Evolutionary conservation across 2,113 vertebrate species (phyloP).

Genomic region (Pontoporia blainvillei): DNA sequence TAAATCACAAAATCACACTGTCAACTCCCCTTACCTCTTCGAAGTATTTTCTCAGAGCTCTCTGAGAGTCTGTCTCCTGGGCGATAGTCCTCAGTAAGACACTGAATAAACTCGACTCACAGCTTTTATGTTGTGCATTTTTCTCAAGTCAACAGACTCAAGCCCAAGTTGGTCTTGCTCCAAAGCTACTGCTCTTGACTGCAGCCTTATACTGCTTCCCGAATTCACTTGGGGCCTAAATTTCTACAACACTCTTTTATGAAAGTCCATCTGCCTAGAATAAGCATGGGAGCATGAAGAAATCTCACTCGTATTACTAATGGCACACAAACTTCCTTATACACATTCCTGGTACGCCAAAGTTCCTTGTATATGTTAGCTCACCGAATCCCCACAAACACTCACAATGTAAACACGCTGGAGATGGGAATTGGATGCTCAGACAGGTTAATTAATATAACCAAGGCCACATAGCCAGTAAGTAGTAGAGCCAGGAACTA

Average conservation of each 20-base stretch:
- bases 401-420: neutral
- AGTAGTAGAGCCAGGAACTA: neutral
- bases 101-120: neutral
- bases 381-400: neutral
- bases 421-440: neutral
- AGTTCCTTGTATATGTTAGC: neutral
- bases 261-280: neutral
- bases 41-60: neutral
- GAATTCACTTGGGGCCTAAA: neutral
- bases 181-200: neutral
- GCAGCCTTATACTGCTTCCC: neutral
- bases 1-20: neutral
- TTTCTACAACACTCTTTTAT: neutral
- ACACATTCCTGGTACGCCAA: fast-evolving
- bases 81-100: fast-evolving
- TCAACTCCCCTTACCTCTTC: too few relatives aligned
- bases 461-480: neutral
- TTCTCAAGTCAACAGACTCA: neutral
- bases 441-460: neutral
- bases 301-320: neutral
- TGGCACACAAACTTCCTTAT: neutral
- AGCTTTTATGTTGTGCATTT: neutral
- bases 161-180: neutral
- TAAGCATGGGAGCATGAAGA: neutral
- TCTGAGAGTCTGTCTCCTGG: neutral